Base-by-base conservation (phyloP, 2,797 vertebrate genomes). In the Coregonus suidteri region DNA sequence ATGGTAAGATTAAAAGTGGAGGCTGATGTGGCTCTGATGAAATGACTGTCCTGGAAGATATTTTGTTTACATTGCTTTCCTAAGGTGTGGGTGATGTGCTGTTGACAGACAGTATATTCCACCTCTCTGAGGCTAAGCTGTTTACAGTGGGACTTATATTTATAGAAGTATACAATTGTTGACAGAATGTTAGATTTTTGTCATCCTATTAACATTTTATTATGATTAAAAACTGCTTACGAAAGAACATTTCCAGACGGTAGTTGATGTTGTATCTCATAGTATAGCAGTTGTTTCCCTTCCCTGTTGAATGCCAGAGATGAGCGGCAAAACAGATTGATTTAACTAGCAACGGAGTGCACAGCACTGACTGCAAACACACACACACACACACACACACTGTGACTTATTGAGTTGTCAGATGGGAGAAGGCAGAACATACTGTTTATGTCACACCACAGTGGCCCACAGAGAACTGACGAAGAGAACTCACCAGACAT, bases 311-410 rank as follows among this genome's bases (percentile, higher is more conserved):
- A 59, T 73, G 74, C 59, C 20, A 0, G 25, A 71, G 77, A 79
- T 75, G 82, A 83, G 74, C 75, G 75, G 77, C n/a, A 59, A 34
- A 68, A 79, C 84, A 87, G 85, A 90, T 81, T 84, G 86, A 90
- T 89, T 86, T 78, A 83, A 85, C 84, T 80, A 80, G 86, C 87
- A 87, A 84, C 86, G 79, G 79, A 88, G 75, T 84, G 79, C 82
- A 79, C 84, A 84, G 88, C 80, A 86, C 79, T 71, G 73, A 81
- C 84, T 81, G 84, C 79, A 65, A 74, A 82, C 67, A 69, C 15
- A 64, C 20, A 47, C 70, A 65, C 70, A 71, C 47, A 73, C 56
- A 15, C 30, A 14, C 13, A 35, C 71, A 54, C 52, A 14, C 25
- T 9, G 37, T 30, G 70, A 31, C 52, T 31, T 73, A 73, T 77